phyloP scores from a whole-genome alignment of 2,113 vertebrate genomes.

The Malurus elegans region DNA sequence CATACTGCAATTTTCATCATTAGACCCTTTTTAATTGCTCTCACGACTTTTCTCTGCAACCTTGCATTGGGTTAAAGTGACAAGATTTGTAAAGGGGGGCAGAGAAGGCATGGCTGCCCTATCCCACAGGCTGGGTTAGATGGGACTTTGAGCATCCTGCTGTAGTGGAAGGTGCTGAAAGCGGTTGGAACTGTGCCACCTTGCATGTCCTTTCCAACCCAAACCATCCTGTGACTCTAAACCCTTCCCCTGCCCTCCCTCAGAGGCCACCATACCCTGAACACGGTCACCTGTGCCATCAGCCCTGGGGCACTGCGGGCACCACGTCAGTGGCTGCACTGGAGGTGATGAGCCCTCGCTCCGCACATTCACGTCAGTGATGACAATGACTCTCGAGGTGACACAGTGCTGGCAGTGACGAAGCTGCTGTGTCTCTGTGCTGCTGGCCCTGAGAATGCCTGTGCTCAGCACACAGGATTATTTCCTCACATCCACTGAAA shows the following conservation, averaged over 20 bases:
- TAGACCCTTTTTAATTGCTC: neutral
- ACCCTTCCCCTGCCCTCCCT: too few species aligned
- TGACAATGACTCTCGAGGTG: neutral
- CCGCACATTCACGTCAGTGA: too few species aligned
- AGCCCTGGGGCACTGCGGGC: fast-evolving
- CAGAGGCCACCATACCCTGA: fast-evolving
- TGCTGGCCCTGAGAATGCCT: neutral
- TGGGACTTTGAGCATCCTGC: neutral
- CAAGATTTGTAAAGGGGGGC: neutral
- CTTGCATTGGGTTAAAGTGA: neutral
- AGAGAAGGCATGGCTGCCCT: too few species aligned
- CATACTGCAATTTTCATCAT: neutral
- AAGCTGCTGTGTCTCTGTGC: neutral
- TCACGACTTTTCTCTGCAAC: neutral
- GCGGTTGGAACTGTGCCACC: neutral
- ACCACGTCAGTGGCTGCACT: neutral
- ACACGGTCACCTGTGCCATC: neutral
- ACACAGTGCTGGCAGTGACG: neutral
- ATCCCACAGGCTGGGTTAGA: too few species aligned
- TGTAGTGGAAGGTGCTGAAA: neutral
- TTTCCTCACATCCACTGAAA: neutral
- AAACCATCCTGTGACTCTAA: too few species aligned
- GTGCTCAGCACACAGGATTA: neutral
- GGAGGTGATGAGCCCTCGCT: neutral
- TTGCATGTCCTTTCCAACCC: neutral